These are phyloP conservation scores for Hormiphora californensis DNA, from an alignment of 37 sponge, comb jelly and placozoan species.

Conservation along the genomic window DNA sequence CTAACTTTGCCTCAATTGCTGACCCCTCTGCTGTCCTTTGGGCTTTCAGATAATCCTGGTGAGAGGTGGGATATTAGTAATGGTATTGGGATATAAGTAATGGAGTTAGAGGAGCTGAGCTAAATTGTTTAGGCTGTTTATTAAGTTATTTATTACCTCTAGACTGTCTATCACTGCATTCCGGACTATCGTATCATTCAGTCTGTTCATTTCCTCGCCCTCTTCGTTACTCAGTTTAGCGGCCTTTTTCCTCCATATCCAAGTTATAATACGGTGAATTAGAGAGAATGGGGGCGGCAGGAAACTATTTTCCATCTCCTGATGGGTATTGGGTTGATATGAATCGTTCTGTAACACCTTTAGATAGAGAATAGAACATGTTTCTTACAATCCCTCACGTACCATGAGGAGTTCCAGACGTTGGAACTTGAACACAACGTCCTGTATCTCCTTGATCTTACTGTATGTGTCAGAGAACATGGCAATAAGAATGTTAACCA, in stretches of 20 bases:
- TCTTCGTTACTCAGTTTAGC: not conserved
- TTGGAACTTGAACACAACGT: slow-evolving; percentile 39
- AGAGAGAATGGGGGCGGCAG: slow-evolving; percentile 40
- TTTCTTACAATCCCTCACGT: too few relatives aligned
- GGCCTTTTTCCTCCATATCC: not conserved
- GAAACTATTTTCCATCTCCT: slow-evolving; percentile 33
- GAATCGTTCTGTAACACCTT: not conserved
- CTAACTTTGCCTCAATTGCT: not conserved
- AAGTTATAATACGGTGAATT: not conserved
- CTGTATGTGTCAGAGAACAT: slow-evolving; percentile 50
- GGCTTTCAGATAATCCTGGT: slow-evolving; percentile 10
- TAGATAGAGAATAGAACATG: not conserved
- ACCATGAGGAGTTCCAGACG: slow-evolving; percentile 31
- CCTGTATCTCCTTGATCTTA: slow-evolving; percentile 7
- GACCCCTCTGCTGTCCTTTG: not conserved
- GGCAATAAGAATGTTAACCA: slow-evolving; percentile 51
- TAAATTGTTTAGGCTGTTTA: not conserved
- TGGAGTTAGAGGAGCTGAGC: too few relatives aligned
- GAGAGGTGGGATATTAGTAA: not conserved
- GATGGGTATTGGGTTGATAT: not conserved
- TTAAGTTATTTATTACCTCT: not conserved
- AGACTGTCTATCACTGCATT: slow-evolving; percentile 24
- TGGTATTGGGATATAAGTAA: too few relatives aligned
- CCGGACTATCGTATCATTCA: slow-evolving; percentile 2
- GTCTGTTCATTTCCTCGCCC: not conserved